phyloP scores from a whole-genome alignment of 1,140 invertebrate species.

The Hycleus cichorii region DNA sequence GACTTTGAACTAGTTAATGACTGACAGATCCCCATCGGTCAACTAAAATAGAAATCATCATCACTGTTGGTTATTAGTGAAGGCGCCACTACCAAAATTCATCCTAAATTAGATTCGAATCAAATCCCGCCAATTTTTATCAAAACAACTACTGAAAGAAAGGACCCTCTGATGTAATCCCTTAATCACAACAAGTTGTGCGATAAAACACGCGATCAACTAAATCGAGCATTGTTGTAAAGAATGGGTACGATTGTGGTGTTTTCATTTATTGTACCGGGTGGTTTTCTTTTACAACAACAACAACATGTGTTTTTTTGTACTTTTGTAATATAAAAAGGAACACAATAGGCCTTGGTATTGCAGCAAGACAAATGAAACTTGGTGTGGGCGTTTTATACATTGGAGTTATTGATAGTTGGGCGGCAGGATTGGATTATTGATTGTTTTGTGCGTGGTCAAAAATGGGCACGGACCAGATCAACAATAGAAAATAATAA shows the following conservation, averaged over 20 bases:
- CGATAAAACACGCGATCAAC: constrained; percentile 20
- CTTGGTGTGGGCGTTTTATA: constrained; percentile 19
- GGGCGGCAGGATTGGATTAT: constrained; percentile 23
- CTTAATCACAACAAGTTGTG: too few species aligned
- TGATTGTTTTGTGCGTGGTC: constrained; percentile 18
- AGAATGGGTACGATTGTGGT: constrained; percentile 4
- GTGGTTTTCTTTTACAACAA: too few species aligned
- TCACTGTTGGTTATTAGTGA: too few species aligned
- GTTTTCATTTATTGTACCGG: too few species aligned
- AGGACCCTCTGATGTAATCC: too few species aligned
- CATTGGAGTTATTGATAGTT: constrained; percentile 20
- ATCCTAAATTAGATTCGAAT: too few species aligned
- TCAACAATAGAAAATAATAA: too few species aligned
- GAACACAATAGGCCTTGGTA: constrained; percentile 23
- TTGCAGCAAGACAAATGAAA: constrained; percentile 22
- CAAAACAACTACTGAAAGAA: too few species aligned
- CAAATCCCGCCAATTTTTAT: too few species aligned
- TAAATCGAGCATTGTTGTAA: constrained; percentile 8
- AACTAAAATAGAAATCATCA: too few species aligned
- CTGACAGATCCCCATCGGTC: constrained; percentile 3
- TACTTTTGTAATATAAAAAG: constrained; percentile 19
- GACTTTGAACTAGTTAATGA: constrained; percentile 16
- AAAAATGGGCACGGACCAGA: background rate
- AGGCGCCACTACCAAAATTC: too few species aligned
- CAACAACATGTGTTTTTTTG: too few species aligned